Conservation (phyloP, 2,888 invertebrate species). For the Noctua fimbriata region DNA sequence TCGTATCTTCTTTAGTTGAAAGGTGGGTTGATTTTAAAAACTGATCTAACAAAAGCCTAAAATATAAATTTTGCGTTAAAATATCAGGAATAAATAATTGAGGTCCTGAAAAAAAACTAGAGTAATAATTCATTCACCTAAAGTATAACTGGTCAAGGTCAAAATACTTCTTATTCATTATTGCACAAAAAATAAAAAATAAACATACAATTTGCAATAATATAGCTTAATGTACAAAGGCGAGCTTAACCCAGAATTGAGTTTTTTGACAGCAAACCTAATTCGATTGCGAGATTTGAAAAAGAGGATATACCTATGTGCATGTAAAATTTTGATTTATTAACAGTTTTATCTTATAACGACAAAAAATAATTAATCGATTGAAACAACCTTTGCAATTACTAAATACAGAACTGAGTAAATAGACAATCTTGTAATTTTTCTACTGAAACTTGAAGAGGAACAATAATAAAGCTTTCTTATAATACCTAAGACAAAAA, state of each 20-base stretch:
- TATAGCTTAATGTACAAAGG: too few relatives aligned
- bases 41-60: not conserved
- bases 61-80: not conserved
- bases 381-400: not conserved
- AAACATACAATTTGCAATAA: too few relatives aligned
- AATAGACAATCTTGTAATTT: not conserved
- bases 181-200: too few relatives aligned
- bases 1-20: constrained; percentile 64
- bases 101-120: not conserved
- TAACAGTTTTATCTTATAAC: not conserved
- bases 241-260: too few relatives aligned
- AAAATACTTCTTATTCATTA: not conserved
- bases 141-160: not conserved
- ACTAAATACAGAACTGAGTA: not conserved
- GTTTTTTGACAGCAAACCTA: too few relatives aligned
- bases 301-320: too few relatives aligned
- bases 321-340: not conserved
- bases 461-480: not conserved
- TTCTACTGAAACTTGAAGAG: not conserved
- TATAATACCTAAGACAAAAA: not conserved
- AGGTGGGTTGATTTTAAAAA: constrained; percentile 18
- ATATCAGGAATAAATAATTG: not conserved
- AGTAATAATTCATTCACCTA: not conserved
- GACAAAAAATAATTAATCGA: not conserved
- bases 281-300: too few relatives aligned